Percentiles rank a stretch among this genome's conserved stretches.
phyloP scores from a whole-genome alignment of 2,113 vertebrate genomes.

The Trochalopteron elliotii region DNA sequence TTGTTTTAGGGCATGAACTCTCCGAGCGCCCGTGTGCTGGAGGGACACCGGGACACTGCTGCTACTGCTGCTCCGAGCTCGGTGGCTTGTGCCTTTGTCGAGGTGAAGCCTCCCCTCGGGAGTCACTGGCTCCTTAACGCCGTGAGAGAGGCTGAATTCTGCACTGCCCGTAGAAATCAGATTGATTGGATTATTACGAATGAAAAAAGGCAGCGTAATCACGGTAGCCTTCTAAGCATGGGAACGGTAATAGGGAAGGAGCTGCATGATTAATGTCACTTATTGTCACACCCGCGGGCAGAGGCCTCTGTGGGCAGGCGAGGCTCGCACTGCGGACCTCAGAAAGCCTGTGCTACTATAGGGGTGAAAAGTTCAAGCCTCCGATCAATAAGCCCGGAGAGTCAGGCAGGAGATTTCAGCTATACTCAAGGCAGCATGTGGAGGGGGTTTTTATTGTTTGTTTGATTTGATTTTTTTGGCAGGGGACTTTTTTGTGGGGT shows the following conservation, averaged over 20 bases:
- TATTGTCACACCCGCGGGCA: neutral
- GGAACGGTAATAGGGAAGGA: neutral
- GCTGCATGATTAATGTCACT: neutral
- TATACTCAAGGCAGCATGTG: neutral
- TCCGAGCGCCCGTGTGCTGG: neutral
- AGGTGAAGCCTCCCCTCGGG: neutral
- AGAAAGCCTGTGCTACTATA: neutral
- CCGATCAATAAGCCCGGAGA: neutral
- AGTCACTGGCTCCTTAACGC: neutral
- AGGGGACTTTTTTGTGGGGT: neutral
- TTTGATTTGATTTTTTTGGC: neutral
- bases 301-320: neutral
- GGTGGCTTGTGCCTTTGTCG: accelerated
- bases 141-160: neutral
- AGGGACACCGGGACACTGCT: neutral
- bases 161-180: neutral
- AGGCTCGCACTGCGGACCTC: neutral
- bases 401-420: neutral
- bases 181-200: neutral
- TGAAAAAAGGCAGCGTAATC: neutral
- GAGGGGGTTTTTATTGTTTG: neutral
- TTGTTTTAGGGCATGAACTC: neutral
- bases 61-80: neutral
- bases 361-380: conserved; percentile 41
- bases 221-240: neutral